Evolutionary conservation across 2,888 invertebrate species (phyloP).

Genomic region (Ptycholaimellus sp.): DNA sequence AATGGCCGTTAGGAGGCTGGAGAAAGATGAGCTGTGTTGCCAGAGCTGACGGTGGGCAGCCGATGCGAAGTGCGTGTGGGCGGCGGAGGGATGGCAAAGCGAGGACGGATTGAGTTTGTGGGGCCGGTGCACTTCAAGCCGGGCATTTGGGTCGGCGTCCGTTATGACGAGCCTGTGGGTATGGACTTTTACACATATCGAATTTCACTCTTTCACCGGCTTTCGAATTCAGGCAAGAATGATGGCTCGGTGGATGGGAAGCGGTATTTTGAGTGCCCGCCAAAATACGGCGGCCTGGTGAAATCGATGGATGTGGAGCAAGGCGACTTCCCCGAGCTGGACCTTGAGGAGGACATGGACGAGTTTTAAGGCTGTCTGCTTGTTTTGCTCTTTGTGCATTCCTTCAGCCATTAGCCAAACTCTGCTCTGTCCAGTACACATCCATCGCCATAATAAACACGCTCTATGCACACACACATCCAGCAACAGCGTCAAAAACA

Average conservation of each 20-base stretch:
- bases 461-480: too few species aligned
- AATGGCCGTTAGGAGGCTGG: too few species aligned
- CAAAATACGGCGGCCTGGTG: conserved; percentile 79
- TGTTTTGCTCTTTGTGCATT: too few species aligned
- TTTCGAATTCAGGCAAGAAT: too few species aligned
- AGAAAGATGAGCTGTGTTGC: too few species aligned
- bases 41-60: too few species aligned
- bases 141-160: conserved; percentile 66
- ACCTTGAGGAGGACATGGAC: conserved; percentile 26
- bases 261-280: conserved; percentile 61
- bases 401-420: too few species aligned
- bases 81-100: conserved; percentile 42
- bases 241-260: conserved; percentile 41
- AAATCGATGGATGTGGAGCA: conserved; percentile 51
- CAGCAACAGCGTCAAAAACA: too few species aligned
- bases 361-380: conserved; percentile 1
- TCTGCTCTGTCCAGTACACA: too few species aligned
- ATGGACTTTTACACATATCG: too few species aligned
- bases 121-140: conserved; percentile 43
- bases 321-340: conserved; percentile 71
- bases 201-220: too few species aligned
- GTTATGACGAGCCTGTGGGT: conserved; percentile 86
- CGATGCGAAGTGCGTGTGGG: conserved; percentile 49
- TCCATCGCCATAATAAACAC: too few species aligned
- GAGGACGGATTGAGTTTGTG: conserved; percentile 59